A percentile compares a stretch with the other conserved stretches of the same genome.
These are phyloP conservation scores for Elaphurus davidianus DNA, from an alignment of 2,113 vertebrate species.

Conservation along the genomic window DNA sequence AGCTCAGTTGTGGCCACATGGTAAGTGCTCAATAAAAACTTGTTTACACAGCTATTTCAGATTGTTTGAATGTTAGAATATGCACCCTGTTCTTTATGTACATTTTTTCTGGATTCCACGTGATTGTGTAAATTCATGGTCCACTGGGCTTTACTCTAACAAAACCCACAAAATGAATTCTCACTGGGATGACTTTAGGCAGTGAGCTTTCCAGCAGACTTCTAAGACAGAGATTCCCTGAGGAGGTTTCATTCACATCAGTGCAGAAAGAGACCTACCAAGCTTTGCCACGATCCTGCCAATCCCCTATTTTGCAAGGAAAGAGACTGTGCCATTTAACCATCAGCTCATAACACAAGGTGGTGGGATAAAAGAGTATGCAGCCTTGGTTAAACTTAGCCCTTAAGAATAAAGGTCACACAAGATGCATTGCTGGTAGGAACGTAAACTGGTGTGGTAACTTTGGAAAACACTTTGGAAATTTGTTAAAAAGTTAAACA, in stretches of 20 bases:
- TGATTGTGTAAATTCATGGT: not conserved
- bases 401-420: not conserved
- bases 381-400: not conserved
- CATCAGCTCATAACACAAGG: not conserved
- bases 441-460: not conserved
- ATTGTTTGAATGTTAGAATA: not conserved
- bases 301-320: not conserved
- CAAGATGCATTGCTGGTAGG: not conserved
- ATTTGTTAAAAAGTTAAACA: not conserved
- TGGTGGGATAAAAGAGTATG: not conserved
- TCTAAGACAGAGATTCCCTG: not conserved
- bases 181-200: not conserved
- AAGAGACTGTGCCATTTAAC: not conserved
- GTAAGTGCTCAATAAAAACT: not conserved
- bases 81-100: not conserved
- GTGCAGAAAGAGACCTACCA: not conserved
- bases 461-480: not conserved
- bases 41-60: not conserved
- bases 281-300: not conserved
- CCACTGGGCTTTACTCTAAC: not conserved
- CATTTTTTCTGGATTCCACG: not conserved
- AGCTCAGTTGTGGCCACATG: not conserved
- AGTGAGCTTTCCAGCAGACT: not conserved
- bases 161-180: not conserved
- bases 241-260: not conserved